These are phyloP conservation scores for Eurosta solidaginis DNA, from an alignment of 1,140 invertebrate species.

Conservation along the genomic window DNA sequence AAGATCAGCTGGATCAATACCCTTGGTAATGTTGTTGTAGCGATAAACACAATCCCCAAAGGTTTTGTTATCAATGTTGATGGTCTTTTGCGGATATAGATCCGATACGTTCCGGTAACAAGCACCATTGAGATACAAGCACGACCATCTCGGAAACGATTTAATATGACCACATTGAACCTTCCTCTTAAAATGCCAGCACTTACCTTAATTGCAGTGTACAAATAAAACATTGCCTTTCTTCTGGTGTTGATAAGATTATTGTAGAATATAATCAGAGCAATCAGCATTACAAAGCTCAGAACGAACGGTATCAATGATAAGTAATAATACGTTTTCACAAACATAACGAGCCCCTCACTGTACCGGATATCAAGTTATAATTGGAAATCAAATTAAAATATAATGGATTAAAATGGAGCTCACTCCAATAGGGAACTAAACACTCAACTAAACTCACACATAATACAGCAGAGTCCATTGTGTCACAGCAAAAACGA, in stretches of 20 bases:
- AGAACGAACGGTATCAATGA: neutral
- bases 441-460: neutral
- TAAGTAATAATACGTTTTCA: neutral
- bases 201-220: neutral
- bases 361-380: neutral
- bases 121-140: no score
- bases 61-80: no score
- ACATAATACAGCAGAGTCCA: neutral
- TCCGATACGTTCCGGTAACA: no score
- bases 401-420: neutral
- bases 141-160: no score
- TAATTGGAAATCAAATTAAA: neutral
- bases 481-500: neutral
- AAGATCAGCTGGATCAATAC: no score
- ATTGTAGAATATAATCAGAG: neutral
- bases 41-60: no score
- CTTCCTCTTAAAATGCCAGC: neutral
- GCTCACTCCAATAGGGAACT: neutral
- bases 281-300: neutral
- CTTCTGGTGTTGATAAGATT: neutral
- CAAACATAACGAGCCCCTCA: neutral
- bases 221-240: neutral
- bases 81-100: no score
- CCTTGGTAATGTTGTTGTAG: no score
- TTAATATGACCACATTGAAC: neutral